Conservation (phyloP, 2,797 vertebrate species). For the Spinus pinus region DNA sequence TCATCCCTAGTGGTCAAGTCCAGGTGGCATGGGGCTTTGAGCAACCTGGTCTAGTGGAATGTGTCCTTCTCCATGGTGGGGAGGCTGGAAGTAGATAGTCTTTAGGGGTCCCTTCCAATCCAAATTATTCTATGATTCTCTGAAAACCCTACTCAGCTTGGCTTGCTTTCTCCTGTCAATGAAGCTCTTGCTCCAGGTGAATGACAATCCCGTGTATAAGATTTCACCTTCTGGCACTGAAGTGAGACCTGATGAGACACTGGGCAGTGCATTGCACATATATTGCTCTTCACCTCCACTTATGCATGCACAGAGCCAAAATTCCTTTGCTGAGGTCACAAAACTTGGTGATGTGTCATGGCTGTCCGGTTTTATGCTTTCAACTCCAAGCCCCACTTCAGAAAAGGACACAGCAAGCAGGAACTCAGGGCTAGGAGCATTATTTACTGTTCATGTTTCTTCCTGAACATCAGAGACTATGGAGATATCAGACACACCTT, state of each 20-base stretch:
- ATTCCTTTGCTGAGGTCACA: background rate
- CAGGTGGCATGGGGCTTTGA: background rate
- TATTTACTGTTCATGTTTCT: background rate
- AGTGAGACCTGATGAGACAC: background rate
- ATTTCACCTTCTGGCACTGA: background rate
- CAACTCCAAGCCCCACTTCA: background rate
- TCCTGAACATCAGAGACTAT: background rate
- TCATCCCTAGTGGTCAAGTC: too few relatives aligned
- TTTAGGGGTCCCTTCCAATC: background rate
- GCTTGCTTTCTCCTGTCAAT: background rate
- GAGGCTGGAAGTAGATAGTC: background rate
- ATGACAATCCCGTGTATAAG: background rate
- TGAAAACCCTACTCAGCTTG: background rate
- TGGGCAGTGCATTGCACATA: background rate
- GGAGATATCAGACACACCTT: background rate
- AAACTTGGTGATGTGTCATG: background rate
- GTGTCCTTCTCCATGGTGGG: background rate
- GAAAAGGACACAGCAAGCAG: background rate
- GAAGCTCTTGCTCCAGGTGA: background rate
- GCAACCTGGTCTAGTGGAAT: background rate
- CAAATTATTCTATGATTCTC: background rate
- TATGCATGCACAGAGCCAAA: rapidly evolving
- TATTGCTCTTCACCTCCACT: background rate
- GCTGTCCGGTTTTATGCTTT: background rate
- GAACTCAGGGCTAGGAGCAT: too few relatives aligned